Percentiles rank a stretch among this genome's conserved stretches.
These are phyloP conservation scores for Nothoprocta perdicaria DNA, from an alignment of 2,113 vertebrate species.

Conservation along the genomic window DNA sequence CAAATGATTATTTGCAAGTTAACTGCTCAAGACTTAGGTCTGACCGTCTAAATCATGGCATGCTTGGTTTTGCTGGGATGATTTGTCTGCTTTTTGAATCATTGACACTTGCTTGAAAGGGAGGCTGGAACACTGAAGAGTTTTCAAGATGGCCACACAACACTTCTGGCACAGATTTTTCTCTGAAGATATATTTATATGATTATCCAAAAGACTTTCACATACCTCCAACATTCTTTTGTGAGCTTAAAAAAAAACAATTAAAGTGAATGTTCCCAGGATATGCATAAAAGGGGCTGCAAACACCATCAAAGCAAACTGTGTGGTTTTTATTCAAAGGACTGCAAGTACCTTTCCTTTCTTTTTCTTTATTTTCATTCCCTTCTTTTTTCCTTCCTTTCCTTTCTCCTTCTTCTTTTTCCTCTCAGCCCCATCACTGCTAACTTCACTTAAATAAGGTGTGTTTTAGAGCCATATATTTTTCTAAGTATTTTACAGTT, in stretches of 20 bases:
- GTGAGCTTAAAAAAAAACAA: constrained; percentile 9
- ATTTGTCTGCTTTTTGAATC: not conserved
- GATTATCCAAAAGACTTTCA: constrained; percentile 3
- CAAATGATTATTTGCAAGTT: not conserved
- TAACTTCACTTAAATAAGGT: constrained; percentile 28
- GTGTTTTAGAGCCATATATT: not conserved
- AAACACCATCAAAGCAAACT: constrained; percentile 48
- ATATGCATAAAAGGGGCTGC: not conserved
- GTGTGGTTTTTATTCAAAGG: constrained; percentile 8
- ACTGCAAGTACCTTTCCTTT: not conserved
- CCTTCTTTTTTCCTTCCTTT: too few relatives aligned
- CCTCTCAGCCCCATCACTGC: not conserved
- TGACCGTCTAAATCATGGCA: not conserved
- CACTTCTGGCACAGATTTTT: not conserved
- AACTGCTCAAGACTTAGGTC: not conserved
- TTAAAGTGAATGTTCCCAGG: constrained; percentile 23
- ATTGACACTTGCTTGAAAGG: not conserved
- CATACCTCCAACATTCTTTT: constrained; percentile 35
- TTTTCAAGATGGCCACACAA: constrained; percentile 50
- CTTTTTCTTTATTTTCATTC: not conserved
- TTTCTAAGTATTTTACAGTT: constrained; percentile 44
- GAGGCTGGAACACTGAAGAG: not conserved
- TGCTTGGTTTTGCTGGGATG: not conserved
- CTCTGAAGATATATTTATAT: not conserved
- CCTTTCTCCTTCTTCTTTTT: too few relatives aligned